These are phyloP conservation scores for Peromyscus polionotus DNA, from an alignment of 2,113 vertebrate species.

Conservation along the genomic window DNA sequence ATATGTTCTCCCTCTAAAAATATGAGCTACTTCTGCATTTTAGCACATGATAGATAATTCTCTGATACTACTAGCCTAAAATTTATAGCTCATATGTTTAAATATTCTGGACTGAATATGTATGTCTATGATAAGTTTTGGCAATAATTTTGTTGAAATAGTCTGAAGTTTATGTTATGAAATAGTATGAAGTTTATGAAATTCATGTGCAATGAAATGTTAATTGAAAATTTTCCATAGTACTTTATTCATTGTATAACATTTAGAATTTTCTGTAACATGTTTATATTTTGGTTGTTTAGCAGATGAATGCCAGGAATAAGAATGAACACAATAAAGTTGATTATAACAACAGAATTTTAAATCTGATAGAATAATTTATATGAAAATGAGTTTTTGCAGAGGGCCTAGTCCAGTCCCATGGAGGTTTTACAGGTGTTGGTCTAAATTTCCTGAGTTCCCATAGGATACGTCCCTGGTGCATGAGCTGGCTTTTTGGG, in stretches of 20 bases:
- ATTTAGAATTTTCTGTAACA: background rate
- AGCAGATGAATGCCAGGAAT: background rate
- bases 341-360: slow-evolving; percentile 12
- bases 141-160: background rate
- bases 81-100: background rate
- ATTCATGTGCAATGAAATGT: no score
- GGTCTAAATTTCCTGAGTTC: no score
- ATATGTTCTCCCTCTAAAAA: background rate
- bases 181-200: no score
- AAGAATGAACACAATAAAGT: slow-evolving; percentile 52
- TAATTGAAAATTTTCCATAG: background rate
- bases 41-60: background rate
- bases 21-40: background rate
- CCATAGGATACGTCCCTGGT: no score
- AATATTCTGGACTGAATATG: background rate
- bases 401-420: no score
- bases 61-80: slow-evolving; percentile 14
- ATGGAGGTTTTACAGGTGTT: no score
- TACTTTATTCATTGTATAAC: background rate
- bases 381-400: slow-evolving; percentile 20
- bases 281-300: background rate
- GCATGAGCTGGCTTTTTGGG: no score
- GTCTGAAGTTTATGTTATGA: background rate
- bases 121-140: background rate
- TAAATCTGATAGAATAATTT: slow-evolving; percentile 34